A percentile compares a stretch with the other conserved stretches of the same genome.
phyloP scores from a whole-genome alignment of 2,888 invertebrate genomes.

The Fabriciana adippe region DNA sequence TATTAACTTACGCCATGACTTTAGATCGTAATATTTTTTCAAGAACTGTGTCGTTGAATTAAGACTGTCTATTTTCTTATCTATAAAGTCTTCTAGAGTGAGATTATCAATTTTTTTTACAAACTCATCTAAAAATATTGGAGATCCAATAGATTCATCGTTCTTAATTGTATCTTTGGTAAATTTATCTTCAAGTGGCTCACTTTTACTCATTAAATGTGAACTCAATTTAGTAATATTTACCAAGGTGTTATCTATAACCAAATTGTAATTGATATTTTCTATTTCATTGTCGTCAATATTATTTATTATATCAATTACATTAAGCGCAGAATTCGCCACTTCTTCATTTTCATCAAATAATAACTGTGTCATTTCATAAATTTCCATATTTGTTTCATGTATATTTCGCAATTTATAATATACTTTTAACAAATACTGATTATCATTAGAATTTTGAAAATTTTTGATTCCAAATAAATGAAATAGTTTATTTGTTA shows the following conservation, averaged over 20 bases:
- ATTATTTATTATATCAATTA: too few relatives aligned
- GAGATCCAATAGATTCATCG: too few relatives aligned
- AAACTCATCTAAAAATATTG: neutral
- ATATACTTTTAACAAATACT: conserved; percentile 47
- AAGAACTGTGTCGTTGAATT: neutral
- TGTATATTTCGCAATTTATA: conserved; percentile 45
- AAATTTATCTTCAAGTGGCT: too few relatives aligned
- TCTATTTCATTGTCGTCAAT: too few relatives aligned
- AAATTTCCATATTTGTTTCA: conserved; percentile 44
- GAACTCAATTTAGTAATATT: too few relatives aligned
- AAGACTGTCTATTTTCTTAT: neutral
- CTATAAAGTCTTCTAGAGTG: conserved; percentile 13
- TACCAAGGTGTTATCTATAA: too few relatives aligned
- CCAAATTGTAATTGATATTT: too few relatives aligned
- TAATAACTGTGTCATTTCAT: conserved; percentile 35
- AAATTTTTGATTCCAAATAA: conserved; percentile 45
- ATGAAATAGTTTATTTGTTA: neutral
- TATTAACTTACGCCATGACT: conserved; percentile 10
- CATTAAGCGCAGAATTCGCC: too few relatives aligned
- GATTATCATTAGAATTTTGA: conserved; percentile 38
- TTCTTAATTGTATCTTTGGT: too few relatives aligned
- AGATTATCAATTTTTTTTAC: conserved; percentile 16
- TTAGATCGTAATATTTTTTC: conserved; percentile 1
- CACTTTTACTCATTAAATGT: too few relatives aligned
- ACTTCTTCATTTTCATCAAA: neutral